phyloP scores from a whole-genome alignment of 2,113 vertebrate species.

The Spheniscus mendiculus region DNA sequence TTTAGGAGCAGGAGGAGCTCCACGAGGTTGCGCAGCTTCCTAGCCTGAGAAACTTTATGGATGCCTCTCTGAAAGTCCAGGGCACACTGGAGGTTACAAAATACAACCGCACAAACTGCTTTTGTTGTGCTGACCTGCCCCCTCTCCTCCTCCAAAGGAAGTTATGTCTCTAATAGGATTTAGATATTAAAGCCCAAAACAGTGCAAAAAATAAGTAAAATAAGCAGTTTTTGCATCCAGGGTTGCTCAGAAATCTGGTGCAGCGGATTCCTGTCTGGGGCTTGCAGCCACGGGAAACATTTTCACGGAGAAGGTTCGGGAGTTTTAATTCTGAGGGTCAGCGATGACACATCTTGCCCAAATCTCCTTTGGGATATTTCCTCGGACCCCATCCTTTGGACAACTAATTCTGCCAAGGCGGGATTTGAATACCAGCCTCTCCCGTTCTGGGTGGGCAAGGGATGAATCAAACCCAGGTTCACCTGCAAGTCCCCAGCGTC shows the following conservation, averaged over 20 bases:
- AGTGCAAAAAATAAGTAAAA: background rate
- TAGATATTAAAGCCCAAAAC: background rate
- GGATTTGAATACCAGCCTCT: background rate
- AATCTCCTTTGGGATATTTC: background rate
- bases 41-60: background rate
- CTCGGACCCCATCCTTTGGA: background rate
- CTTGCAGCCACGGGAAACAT: background rate
- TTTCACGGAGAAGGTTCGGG: fast-evolving
- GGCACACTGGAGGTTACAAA: background rate
- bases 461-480: background rate
- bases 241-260: background rate
- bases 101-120: background rate
- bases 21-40: background rate
- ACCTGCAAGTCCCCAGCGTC: fast-evolving
- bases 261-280: background rate
- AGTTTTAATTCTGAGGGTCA: background rate
- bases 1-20: background rate
- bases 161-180: slow-evolving; percentile 58
- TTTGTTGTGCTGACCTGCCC: background rate
- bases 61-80: background rate
- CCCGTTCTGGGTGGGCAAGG: background rate
- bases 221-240: background rate
- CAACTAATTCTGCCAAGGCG: background rate
- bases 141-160: background rate
- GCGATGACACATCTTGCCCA: fast-evolving